Base-by-base conservation (phyloP, 1,140 invertebrate genomes). In the Temnothorax longispinosus region DNA sequence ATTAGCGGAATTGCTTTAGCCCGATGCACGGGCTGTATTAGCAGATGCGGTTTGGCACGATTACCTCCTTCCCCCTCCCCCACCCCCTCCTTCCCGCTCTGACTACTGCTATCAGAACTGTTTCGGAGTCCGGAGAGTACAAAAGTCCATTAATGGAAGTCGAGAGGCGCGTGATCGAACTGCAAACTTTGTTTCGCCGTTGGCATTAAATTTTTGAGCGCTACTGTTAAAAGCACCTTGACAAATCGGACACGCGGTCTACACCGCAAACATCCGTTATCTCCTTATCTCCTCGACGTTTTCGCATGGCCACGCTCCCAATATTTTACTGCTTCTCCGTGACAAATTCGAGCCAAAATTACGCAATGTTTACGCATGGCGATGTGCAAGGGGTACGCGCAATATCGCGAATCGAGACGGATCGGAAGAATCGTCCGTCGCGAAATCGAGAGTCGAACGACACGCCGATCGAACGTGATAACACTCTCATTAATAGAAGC, bases 21-120 rank as follows among this genome's bases (percentile, higher is more conserved):
- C 74, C 86, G 75, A 85, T 90, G 85, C 78, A 87, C 86, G 65
- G 85, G 52, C 80, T 90, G 85, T 89, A 90, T 90, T 90, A 89
- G 86, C 78, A 90, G 86, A 90, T 90, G 89, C 88, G 89, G 89
- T 90, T 89, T 90, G 85, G 88, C 89, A 90, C 89, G 88, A 90
- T 90, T 90, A 88, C 89, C 80, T 80, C 65, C 41, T 38, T 15
- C 50, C 38, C 47, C 5, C 32, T 77, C 13, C 21, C 13, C 50
- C 41, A 15, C 5, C 32, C 15, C 35, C 62, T 47, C 76, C 62
- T 52, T 7, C 0, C 50, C 21, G 13, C 54, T 60, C n/a, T 41
- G n/a, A 54, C 62, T 54, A 54, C 62, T 54, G 47, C 78, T 89
- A 87, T 87, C 85, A 78, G 60, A 87, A 87, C 58, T 60, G 88